Evolutionary conservation across 2,888 invertebrate species (phyloP), one percentile per base, ranked within the genome.

Genomic region (Hemicrepidius hirtus): DNA sequence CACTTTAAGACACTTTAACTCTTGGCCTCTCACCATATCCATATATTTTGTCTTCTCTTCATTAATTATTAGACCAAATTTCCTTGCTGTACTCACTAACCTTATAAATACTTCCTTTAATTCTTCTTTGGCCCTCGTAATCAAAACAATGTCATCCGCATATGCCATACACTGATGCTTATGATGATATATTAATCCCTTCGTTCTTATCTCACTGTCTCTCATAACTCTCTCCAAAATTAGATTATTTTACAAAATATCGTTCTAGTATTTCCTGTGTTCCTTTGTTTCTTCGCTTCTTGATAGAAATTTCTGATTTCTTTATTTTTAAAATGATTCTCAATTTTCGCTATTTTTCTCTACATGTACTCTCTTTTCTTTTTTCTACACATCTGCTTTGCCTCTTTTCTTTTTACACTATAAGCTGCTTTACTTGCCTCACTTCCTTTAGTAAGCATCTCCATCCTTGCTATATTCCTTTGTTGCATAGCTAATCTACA

Each of bases 21-120:
- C 9, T 37, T 37, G 37, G n/a, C 9, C 37, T 5, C n/a, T 37
- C 37, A 6, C 10, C n/a, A 2, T 6, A 6, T 37, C 37, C 37
- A 37, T 37, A 46, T 46, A 46, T 10, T 55, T 55, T 21, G 32
- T 24, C n/a, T 4, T 55, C 16, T 55, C 28, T 55, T 57, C 57
- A 57, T 57, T 57, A 2, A 57, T 57, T 35, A 13, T 20, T 13
- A 57, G 12, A 16, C 57, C 35, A 57, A 10, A 28, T 57, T 57
- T 18, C 13, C 35, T 28, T 32, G 57, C 57, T 57, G 6, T 57
- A 12, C 35, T n/a, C 21, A 13, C 53, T 12, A 57, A 13, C 37
- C 35, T 9, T 57, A 10, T 32, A 35, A 57, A 57, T 4, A 53
- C 3, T 20, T 21, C 32, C 35, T 7, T 13, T 32, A 35, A 20